A percentile compares a stretch with the other conserved stretches of the same genome.
Conservation (phyloP, 2,888 invertebrate genomes). For the Pollenia amentaria region DNA sequence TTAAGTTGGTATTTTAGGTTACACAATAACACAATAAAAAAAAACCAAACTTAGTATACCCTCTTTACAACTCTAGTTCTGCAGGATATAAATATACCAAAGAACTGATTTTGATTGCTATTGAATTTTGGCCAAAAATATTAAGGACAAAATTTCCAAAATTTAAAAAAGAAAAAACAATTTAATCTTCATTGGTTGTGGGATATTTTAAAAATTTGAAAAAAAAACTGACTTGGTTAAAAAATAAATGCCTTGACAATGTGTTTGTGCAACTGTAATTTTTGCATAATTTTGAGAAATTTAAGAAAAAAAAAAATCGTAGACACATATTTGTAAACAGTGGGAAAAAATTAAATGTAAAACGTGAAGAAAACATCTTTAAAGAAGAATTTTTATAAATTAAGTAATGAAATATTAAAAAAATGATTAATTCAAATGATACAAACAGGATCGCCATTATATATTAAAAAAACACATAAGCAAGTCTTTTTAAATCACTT, state of each 20-base stretch:
- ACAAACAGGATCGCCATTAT: too few species aligned
- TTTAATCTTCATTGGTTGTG: neutral
- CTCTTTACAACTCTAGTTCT: too few species aligned
- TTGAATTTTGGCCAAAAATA: slow-evolving; percentile 54
- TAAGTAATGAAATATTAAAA: too few species aligned
- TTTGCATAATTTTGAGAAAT: neutral
- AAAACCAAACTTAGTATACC: too few species aligned
- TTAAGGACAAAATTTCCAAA: slow-evolving; percentile 17
- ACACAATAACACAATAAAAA: too few species aligned
- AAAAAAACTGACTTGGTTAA: slow-evolving; percentile 19
- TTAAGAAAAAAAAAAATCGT: neutral
- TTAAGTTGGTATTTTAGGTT: too few species aligned
- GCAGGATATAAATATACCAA: neutral
- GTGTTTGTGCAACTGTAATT: slow-evolving; percentile 11
- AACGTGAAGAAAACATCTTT: neutral
- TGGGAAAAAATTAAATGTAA: neutral
- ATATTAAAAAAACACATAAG: too few species aligned
- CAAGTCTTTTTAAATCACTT: too few species aligned
- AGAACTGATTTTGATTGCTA: slow-evolving; percentile 55
- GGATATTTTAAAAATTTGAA: neutral
- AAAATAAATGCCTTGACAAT: neutral
- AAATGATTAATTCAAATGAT: too few species aligned
- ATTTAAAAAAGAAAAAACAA: neutral
- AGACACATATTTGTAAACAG: neutral
- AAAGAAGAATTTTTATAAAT: neutral